These are phyloP conservation scores for Xanthia icteritia DNA, from an alignment of 2,888 invertebrate species.

Conservation along the genomic window DNA sequence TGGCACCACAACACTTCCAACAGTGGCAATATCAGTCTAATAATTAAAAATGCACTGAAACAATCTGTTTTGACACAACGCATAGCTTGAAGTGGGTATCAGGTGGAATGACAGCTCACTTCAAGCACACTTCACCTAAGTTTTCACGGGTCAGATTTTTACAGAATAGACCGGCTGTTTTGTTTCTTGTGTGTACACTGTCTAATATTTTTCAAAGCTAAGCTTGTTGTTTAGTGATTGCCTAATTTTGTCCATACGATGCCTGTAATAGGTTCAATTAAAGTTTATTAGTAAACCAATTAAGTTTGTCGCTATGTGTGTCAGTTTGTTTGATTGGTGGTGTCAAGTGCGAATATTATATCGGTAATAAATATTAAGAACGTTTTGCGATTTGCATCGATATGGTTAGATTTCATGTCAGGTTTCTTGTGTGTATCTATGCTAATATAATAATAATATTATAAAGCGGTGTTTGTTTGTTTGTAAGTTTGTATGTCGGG, in stretches of 20 bases:
- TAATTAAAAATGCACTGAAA: background rate
- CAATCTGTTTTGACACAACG: background rate
- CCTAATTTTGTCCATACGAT: slow-evolving; percentile 41
- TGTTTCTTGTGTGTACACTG: background rate
- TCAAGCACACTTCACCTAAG: background rate
- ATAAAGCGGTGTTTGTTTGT: no score
- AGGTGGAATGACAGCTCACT: background rate
- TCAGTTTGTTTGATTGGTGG: slow-evolving; percentile 61
- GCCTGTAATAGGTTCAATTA: slow-evolving; percentile 55
- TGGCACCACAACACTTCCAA: background rate
- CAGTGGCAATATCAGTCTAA: background rate
- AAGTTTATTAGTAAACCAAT: slow-evolving; percentile 66
- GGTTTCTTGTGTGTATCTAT: slow-evolving; percentile 18
- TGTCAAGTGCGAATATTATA: slow-evolving; percentile 63
- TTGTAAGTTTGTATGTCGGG: no score
- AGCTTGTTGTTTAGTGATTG: slow-evolving; percentile 35
- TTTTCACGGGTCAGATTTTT: background rate
- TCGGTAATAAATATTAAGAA: slow-evolving; percentile 36
- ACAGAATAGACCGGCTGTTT: background rate
- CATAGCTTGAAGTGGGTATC: background rate
- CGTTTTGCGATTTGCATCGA: slow-evolving; percentile 41
- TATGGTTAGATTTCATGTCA: slow-evolving; percentile 9
- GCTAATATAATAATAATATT: no score
- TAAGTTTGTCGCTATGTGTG: slow-evolving; percentile 64
- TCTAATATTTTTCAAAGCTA: slow-evolving; percentile 23